Evolutionary conservation across 2,797 vertebrate genomes (phyloP), one percentile per base, ranked within the genome.

Genomic region (Mormyrops boulengeri): DNA sequence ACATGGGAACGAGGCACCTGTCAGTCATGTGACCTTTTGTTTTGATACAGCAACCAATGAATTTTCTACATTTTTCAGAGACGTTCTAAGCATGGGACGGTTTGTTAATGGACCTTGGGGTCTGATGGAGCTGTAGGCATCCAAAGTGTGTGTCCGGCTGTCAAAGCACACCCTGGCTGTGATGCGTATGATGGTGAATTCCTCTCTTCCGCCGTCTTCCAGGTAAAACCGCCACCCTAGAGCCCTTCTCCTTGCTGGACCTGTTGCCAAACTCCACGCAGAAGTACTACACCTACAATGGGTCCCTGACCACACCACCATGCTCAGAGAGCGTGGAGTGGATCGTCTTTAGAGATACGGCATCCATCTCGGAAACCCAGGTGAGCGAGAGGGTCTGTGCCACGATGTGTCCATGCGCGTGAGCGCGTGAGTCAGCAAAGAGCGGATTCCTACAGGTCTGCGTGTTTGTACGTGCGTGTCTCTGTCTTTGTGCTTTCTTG

Each of bases 241-340:
- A 94, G 6, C 96, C 98, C 0, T 99, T 99, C 93, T 30, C 93
- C 38, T 93, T 97, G 91, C 93, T 94, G 90, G 96, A 96, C 73
- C 97, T 99, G 91, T 95, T 99, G 89, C 98, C 98, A 0, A 97
- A 97, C 88, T 95, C 97, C 91, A 99, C 97, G 0, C 97, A 98
- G 84, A 99, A 98, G 90, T 99, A 98, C 91, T 99, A 98, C 90
- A 96, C 96, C 89, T 99, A 99, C 82, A 99, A 99, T 55, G 98
- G 98, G 57, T 99, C 98, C 0, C 93, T 99, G 92, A 98, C 98
- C n/a, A 94, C 95, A 14, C 98, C 98, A 9, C 98, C 98, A 4
- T 99, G 98, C 95, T 96, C 95, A 17, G 98, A 99, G 93, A 97
- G 95, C 0, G 97, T 99, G 1, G 96, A 99, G 94, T 99, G 98